These are phyloP conservation scores for Hiodon tergisus DNA, from an alignment of 2,113 vertebrate genomes.

Conservation along the genomic window DNA sequence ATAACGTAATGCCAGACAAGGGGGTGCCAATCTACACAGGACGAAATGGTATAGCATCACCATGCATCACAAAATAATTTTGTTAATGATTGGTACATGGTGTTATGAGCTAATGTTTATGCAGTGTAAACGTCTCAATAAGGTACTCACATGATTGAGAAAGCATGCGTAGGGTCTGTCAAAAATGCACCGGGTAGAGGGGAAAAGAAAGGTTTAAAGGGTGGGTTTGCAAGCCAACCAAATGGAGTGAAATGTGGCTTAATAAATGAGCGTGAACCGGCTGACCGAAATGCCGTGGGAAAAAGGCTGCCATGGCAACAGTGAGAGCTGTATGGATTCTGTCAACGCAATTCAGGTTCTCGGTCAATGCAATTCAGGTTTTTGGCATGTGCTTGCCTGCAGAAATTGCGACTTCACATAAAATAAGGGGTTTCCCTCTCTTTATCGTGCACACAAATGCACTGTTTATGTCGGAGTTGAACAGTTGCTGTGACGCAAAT, in stretches of 20 bases:
- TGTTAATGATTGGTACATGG: neutral
- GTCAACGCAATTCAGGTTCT: neutral
- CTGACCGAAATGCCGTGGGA: neutral
- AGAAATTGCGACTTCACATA: neutral
- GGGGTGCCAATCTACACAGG: neutral
- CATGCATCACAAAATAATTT: neutral
- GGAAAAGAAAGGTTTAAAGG: neutral
- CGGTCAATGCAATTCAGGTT: neutral
- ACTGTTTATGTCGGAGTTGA: neutral
- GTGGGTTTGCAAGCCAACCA: constrained; percentile 21
- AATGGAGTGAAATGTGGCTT: constrained; percentile 11
- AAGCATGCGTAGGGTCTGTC: constrained; percentile 51
- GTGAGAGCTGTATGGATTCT: neutral
- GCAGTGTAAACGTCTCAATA: constrained; percentile 11
- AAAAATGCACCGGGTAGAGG: constrained; percentile 43
- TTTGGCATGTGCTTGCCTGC: neutral
- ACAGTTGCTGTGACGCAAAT: neutral
- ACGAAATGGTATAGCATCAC: neutral
- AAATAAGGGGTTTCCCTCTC: neutral
- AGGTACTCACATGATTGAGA: constrained; percentile 55
- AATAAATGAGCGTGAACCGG: neutral
- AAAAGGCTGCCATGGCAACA: constrained; percentile 9
- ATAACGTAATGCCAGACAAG: neutral
- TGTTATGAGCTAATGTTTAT: constrained; percentile 2
- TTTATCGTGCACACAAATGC: neutral